Conservation (phyloP, 2,888 invertebrate genomes). For the Spialia ferax region DNA sequence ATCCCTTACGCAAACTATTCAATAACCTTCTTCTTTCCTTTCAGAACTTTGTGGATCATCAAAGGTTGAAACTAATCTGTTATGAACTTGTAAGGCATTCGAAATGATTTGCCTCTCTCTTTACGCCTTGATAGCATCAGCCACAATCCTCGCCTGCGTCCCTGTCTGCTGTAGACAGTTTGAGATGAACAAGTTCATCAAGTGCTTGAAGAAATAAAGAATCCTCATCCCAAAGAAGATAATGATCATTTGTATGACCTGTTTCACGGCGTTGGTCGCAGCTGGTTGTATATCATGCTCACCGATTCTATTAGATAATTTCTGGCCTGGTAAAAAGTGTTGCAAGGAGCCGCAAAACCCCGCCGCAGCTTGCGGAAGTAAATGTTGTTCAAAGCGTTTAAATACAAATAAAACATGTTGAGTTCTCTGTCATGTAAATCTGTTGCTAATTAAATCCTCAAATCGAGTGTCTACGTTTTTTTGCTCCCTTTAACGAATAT, state of each 20-base stretch:
- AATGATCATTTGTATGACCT: slow-evolving; percentile 67
- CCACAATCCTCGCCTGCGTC: slow-evolving; percentile 72
- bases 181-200: slow-evolving; percentile 63
- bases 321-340: slow-evolving; percentile 53
- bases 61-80: slow-evolving; percentile 4
- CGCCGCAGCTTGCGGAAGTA: slow-evolving; percentile 54
- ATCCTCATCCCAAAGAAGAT: slow-evolving; percentile 35
- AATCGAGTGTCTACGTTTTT: neutral
- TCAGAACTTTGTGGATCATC: neutral
- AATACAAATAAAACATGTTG: slow-evolving; percentile 20
- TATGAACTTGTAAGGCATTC: slow-evolving; percentile 23
- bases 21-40: neutral
- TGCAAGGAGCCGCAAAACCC: slow-evolving; percentile 21
- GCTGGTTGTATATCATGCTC: slow-evolving; percentile 61
- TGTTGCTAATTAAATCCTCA: neutral
- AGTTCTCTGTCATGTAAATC: neutral
- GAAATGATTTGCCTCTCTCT: slow-evolving; percentile 79
- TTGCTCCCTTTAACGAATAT: too few species aligned
- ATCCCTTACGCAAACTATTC: too few species aligned
- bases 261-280: slow-evolving; percentile 59
- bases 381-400: slow-evolving; percentile 59
- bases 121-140: slow-evolving; percentile 73
- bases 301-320: slow-evolving; percentile 60
- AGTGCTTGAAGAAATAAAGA: slow-evolving; percentile 65
- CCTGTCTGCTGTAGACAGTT: slow-evolving; percentile 72